A percentile compares a stretch with the other conserved stretches of the same genome.
phyloP scores from a whole-genome alignment of 2,113 vertebrate species.

The Xenopus borealis region DNA sequence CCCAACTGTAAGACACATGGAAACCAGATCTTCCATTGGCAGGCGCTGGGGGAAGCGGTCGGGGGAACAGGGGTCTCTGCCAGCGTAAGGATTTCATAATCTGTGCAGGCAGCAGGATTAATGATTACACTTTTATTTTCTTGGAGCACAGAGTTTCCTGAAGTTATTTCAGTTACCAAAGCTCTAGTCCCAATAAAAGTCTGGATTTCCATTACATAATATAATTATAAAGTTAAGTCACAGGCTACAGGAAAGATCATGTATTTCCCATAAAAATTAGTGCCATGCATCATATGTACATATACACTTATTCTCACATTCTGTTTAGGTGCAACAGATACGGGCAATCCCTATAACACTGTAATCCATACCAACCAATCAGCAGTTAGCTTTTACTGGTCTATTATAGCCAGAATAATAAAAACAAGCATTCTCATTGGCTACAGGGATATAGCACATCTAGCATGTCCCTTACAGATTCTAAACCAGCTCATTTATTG shows the following conservation, averaged over 20 bases:
- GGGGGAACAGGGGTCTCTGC: too few relatives aligned
- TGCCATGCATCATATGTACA: too few relatives aligned
- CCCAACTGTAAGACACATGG: not conserved
- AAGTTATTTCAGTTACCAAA: slow-evolving; percentile 27
- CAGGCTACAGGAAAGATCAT: not conserved
- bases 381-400: too few relatives aligned
- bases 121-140: not conserved
- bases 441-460: too few relatives aligned
- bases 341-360: too few relatives aligned
- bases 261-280: not conserved
- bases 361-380: too few relatives aligned
- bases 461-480: too few relatives aligned
- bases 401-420: too few relatives aligned
- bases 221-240: slow-evolving; percentile 27
- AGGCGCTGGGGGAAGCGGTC: not conserved
- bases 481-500: too few relatives aligned
- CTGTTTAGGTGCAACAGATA: too few relatives aligned
- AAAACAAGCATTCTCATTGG: too few relatives aligned
- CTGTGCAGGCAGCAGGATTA: not conserved
- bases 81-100: slow-evolving; percentile 12
- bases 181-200: slow-evolving; percentile 23
- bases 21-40: not conserved
- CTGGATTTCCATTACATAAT: slow-evolving; percentile 25
- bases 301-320: too few relatives aligned
- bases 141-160: slow-evolving; percentile 28